Conservation (phyloP, 1,140 invertebrate species). For the Cydia strobilella region DNA sequence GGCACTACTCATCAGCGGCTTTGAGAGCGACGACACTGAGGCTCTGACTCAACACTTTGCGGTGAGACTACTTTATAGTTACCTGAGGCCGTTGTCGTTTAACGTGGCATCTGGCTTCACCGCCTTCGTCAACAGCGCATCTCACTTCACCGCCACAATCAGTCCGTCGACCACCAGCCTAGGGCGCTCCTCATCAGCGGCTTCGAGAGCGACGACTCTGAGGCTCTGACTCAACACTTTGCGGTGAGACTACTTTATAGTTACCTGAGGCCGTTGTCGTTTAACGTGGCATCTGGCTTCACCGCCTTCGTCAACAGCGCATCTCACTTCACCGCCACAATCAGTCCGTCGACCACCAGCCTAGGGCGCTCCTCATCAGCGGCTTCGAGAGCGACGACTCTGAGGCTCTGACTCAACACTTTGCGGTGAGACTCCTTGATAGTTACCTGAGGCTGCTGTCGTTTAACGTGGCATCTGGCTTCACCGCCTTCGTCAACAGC, state of each 20-base stretch:
- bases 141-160: conserved; percentile 71
- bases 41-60: conserved; percentile 59
- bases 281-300: too few relatives aligned
- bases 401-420: conserved; percentile 58
- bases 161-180: conserved; percentile 84
- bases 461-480: too few relatives aligned
- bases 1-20: conserved; percentile 88
- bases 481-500: too few relatives aligned
- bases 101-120: too few relatives aligned
- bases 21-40: conserved; percentile 67
- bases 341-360: conserved; percentile 83
- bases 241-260: conserved; percentile 48
- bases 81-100: conserved; percentile 41
- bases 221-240: conserved; percentile 58
- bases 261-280: too few relatives aligned
- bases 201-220: conserved; percentile 67
- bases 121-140: conserved; percentile 45
- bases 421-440: conserved; percentile 53
- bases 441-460: too few relatives aligned
- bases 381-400: conserved; percentile 79
- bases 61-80: conserved; percentile 44
- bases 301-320: too few relatives aligned
- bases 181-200: conserved; percentile 90
- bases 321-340: conserved; percentile 56
- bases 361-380: conserved; percentile 88